These are phyloP conservation scores for Apamea crenata DNA, from an alignment of 2,888 invertebrate genomes.

Conservation along the genomic window DNA sequence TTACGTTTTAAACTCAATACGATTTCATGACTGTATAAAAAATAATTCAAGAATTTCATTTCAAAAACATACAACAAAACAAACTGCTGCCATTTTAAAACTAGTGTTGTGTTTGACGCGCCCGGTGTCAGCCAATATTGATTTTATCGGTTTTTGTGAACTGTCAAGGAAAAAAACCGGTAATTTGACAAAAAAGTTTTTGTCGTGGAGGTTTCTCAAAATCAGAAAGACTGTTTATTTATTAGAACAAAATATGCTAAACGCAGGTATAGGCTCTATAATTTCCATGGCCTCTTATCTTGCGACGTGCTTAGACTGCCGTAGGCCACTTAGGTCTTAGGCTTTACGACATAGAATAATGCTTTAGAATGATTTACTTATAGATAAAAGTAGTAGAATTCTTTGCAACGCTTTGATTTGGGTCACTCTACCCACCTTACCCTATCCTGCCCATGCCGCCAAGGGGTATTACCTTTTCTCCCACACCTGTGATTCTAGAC, in stretches of 20 bases:
- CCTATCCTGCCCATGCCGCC: background rate
- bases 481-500: background rate
- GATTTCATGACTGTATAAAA: background rate
- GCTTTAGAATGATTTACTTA: background rate
- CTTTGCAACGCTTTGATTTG: background rate
- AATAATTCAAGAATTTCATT: background rate
- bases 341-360: background rate
- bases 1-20: background rate
- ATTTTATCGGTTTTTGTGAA: constrained; percentile 36
- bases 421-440: background rate
- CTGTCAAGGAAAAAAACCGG: constrained; percentile 11
- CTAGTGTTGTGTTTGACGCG: constrained; percentile 34
- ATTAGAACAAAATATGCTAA: background rate
- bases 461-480: background rate
- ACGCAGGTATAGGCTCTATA: background rate
- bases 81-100: constrained; percentile 59
- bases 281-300: background rate
- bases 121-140: background rate
- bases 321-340: background rate
- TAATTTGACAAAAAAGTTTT: background rate
- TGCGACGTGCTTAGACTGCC: background rate
- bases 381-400: background rate
- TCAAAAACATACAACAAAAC: constrained; percentile 60
- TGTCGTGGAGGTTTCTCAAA: background rate
- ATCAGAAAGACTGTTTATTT: background rate